Evolutionary conservation across 2,888 invertebrate genomes (phyloP).

Genomic region (Sarcophaga rosellei): DNA sequence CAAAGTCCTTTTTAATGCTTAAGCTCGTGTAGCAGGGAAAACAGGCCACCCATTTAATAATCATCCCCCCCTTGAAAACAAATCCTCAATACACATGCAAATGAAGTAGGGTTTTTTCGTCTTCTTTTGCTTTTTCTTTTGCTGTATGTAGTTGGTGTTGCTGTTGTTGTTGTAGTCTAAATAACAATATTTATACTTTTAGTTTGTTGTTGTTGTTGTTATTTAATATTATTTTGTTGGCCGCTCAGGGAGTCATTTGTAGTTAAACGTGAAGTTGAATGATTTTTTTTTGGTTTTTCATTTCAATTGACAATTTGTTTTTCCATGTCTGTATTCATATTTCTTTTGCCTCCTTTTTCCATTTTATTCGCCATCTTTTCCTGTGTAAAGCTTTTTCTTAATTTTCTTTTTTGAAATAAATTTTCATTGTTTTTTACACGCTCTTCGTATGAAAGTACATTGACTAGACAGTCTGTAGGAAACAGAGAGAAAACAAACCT

Average conservation of each 20-base stretch:
- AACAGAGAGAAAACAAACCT: too few species aligned
- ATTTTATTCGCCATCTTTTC: neutral
- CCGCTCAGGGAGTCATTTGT: conserved; percentile 79
- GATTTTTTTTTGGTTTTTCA: conserved; percentile 77
- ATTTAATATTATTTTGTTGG: conserved; percentile 61
- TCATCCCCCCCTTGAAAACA: conserved; percentile 76
- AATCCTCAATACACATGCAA: conserved; percentile 68
- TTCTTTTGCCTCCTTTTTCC: neutral
- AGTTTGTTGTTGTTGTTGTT: conserved; percentile 54
- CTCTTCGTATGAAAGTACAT: too few species aligned
- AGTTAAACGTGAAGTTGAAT: conserved; percentile 75
- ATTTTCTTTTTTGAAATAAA: too few species aligned
- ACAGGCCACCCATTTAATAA: conserved; percentile 81
- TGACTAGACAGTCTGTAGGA: too few species aligned
- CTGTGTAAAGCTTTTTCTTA: neutral
- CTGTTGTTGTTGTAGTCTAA: conserved; percentile 41
- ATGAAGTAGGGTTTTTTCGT: conserved; percentile 45
- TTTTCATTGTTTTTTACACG: too few species aligned
- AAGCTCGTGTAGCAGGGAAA: conserved; percentile 46
- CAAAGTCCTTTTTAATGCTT: neutral
- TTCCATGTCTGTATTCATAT: neutral
- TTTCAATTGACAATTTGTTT: conserved; percentile 73
- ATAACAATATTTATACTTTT: conserved; percentile 60
- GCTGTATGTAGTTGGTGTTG: conserved; percentile 27
- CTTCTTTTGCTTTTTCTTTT: conserved; percentile 3